A percentile compares a stretch with the other conserved stretches of the same genome.
Conservation (phyloP, 2,113 vertebrate genomes). For the Tympanuchus pallidicinctus region DNA sequence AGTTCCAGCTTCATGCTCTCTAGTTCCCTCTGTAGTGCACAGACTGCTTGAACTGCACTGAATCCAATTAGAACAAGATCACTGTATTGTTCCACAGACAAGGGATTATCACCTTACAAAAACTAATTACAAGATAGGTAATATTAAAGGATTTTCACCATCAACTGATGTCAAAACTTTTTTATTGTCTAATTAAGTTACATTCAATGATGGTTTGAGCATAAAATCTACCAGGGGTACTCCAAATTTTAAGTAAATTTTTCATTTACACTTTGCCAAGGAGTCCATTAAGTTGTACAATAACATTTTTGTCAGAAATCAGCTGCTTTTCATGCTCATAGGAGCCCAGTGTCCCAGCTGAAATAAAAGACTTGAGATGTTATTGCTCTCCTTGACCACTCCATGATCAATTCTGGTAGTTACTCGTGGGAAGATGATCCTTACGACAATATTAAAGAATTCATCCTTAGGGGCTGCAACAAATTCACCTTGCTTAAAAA, state of each 20-base stretch:
- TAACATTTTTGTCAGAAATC: background rate
- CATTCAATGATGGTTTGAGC: accelerated
- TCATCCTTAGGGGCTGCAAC: background rate
- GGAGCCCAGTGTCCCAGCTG: background rate
- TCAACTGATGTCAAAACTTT: background rate
- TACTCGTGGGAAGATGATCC: background rate
- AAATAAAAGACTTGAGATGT: background rate
- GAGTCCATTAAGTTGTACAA: background rate
- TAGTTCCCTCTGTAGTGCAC: background rate
- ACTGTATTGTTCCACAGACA: background rate
- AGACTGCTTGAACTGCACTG: background rate
- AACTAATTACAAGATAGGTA: background rate
- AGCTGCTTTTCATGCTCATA: accelerated
- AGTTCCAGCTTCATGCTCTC: background rate
- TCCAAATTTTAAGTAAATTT: background rate
- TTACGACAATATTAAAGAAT: background rate
- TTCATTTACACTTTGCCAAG: background rate
- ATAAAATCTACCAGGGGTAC: background rate
- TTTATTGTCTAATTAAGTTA: background rate
- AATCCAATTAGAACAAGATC: background rate
- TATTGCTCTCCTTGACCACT: background rate
- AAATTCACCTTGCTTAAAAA: background rate
- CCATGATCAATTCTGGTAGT: background rate
- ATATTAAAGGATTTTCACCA: background rate
- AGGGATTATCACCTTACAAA: background rate